These are phyloP conservation scores for Fragum sueziense DNA, from an alignment of 2,888 invertebrate genomes.

Conservation along the genomic window DNA sequence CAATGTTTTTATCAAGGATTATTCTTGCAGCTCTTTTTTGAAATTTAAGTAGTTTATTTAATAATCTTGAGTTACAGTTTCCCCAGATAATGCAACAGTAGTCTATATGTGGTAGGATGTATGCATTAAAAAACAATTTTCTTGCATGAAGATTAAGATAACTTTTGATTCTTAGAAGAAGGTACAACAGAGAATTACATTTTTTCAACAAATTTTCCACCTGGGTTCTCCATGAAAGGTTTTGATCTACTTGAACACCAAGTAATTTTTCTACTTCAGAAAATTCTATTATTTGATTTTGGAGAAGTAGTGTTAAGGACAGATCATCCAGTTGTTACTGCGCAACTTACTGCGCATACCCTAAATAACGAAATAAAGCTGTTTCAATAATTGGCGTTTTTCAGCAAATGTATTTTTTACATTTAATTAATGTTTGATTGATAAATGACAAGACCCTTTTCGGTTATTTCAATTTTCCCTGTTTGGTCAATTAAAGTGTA, in stretches of 20 bases:
- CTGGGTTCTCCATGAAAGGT: background rate
- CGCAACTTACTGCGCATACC: no score
- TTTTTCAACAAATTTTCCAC: background rate
- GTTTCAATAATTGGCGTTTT: no score
- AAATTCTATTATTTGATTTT: background rate
- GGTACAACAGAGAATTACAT: constrained; percentile 19
- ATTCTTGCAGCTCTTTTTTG: constrained; percentile 19
- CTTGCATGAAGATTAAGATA: constrained; percentile 7
- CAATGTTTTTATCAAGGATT: constrained; percentile 16
- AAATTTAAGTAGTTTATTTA: constrained; percentile 4
- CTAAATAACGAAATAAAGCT: no score
- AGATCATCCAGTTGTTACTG: no score
- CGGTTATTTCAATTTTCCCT: no score
- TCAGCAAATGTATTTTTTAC: no score
- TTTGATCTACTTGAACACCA: background rate
- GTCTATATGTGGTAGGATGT: constrained; percentile 18
- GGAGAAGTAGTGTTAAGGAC: no score
- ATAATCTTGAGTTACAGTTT: constrained; percentile 4
- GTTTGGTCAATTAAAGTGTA: no score
- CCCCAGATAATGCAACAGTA: constrained; percentile 30
- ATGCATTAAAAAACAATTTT: constrained; percentile 18
- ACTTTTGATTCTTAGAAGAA: constrained; percentile 12
- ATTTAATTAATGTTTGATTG: no score
- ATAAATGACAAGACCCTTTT: no score
- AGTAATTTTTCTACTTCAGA: background rate